Evolutionary conservation across 2,113 vertebrate genomes (phyloP).

Genomic region (Aphyosemion australe): DNA sequence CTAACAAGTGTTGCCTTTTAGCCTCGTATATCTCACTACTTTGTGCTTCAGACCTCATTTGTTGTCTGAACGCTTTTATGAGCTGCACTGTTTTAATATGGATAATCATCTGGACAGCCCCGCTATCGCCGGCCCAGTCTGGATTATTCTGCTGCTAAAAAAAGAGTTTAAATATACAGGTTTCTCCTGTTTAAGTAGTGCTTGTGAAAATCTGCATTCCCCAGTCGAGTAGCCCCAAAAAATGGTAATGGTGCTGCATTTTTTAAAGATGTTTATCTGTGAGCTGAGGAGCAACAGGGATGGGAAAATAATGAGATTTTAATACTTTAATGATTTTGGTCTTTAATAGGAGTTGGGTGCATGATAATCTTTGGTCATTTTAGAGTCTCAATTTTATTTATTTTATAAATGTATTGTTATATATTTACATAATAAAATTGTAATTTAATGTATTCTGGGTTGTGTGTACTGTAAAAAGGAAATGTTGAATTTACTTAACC

Average conservation of each 20-base stretch:
- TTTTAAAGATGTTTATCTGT: background rate
- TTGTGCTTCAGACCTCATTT: background rate
- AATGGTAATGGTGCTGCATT: background rate
- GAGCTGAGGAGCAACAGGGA: background rate
- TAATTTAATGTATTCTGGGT: too few species aligned
- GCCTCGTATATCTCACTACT: slow-evolving; percentile 1
- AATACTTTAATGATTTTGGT: background rate
- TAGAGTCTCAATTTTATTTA: too few species aligned
- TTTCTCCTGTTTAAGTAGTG: background rate
- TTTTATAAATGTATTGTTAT: too few species aligned
- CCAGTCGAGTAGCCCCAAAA: background rate
- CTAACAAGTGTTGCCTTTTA: slow-evolving; percentile 3
- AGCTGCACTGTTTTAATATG: background rate
- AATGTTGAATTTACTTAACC: too few species aligned
- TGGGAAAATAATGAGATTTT: background rate
- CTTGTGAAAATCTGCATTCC: background rate
- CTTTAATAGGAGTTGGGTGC: background rate
- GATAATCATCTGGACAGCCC: background rate
- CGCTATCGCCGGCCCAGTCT: background rate
- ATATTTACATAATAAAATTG: too few species aligned
- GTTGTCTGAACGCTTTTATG: background rate
- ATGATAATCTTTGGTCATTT: too few species aligned
- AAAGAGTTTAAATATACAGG: background rate
- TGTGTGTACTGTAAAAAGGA: too few species aligned
- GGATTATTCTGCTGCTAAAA: background rate